Evolutionary conservation across 2,797 vertebrate species (phyloP), one percentile per base, ranked within the genome.

Genomic region (Psittacula derbiana): DNA sequence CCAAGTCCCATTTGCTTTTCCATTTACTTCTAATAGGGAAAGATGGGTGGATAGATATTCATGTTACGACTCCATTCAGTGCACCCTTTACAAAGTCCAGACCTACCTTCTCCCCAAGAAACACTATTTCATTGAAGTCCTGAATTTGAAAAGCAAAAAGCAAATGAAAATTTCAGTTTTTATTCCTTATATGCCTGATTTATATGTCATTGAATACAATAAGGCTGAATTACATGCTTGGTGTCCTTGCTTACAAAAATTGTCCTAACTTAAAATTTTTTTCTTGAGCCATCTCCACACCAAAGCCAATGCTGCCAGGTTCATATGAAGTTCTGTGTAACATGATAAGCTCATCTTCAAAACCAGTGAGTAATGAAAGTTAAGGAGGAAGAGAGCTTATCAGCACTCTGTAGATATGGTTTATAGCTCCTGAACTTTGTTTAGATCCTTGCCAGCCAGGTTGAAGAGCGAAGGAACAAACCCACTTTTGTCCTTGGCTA

Each of bases 11-110:
- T n/a, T 69, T 79, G 17, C 31, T 41, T 86, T 44, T 52, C 50
- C 27, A 0, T 33, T 38, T 31, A 1, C 4, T 40, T 78, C 15
- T 64, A 17, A 9, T 6, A 21, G 33, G 57, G 41, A 20, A 61
- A 23, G 38, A 16, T 27, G 28, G 40, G 10, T 64, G 38, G 33
- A 44, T 23, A 43, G 33, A 20, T 10, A 2, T 15, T 66, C 12
- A 12, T 28, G 3, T 12, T 31, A 1, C 18, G 20, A 10, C 11
- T 90, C 36, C 47, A 61, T 23, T 40, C 50, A 73, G 50, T 7
- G 16, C 31, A 24, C 30, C 21, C 33, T 73, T 31, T 7, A 5
- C 47, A 12, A 1, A 7, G 7, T 6, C 10, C 46, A 70, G 43
- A 58, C 6, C 28, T 44, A 31, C 14, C 30, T 62, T 38, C 9